Base-by-base conservation (phyloP, 1,140 invertebrate genomes). In the Lordiphosa clarofinis region DNA sequence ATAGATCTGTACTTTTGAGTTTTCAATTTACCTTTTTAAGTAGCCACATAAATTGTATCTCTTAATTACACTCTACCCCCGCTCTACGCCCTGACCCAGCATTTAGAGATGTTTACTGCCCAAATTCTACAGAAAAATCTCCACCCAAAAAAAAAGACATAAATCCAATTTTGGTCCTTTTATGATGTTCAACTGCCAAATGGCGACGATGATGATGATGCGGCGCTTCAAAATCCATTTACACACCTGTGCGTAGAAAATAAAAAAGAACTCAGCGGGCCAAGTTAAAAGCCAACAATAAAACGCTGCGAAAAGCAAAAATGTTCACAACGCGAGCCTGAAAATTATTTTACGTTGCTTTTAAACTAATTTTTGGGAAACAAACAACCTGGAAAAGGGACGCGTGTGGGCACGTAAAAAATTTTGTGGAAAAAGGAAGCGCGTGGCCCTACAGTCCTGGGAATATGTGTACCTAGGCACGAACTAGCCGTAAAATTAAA, bases 271-370 rank as follows among this genome's bases (percentile, higher is more conserved):
- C 7, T 7, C 28, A 31, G 7, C 56, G 64, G 56, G 43, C 36
- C 48, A 64, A 72, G 69, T 72, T 68, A 64, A 73, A 73, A 82
- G 69, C 53, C 72, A 48, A 70, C 67, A 81, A 81, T 76, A 81
- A 84, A 81, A 81, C 53, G 57, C 33, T 48, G 58, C 56, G 52
- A 55, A 70, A 81, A 38, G 64, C 46, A 50, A 49, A 67, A 56
- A 76, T 68, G 57, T 68, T 74, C 65, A 60, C 44, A 52, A 39
- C 54, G 68, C 47, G 62, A 54, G 39, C 63, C 76, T 64, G 69
- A 78, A 84, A 78, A 82, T 82, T 65, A 84, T 82, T 82, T 82
- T 82, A 82, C 84, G 78, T 84, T 78, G 78, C 78, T 82, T 82
- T 82, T 84, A 82, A 82, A 84, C 73, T 82, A 82, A 82, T 82